These are phyloP conservation scores for Eumaeus atala DNA, from an alignment of 1,140 invertebrate species.

Conservation along the genomic window DNA sequence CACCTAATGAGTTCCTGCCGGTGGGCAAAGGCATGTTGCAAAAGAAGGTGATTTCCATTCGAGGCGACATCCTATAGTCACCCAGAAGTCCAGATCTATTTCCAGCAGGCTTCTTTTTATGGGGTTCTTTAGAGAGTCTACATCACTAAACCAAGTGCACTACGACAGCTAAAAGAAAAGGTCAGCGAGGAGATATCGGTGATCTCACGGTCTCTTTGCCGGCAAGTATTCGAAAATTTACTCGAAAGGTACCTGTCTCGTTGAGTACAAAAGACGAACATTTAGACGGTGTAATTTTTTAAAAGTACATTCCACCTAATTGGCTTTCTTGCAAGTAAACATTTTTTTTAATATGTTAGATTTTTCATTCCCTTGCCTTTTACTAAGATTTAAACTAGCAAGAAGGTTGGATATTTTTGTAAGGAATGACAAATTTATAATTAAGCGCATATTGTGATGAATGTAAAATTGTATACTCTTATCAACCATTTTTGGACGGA, in stretches of 20 bases:
- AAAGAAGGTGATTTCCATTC: too few relatives aligned
- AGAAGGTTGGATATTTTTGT: too few relatives aligned
- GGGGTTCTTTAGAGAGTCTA: slow-evolving; percentile 13
- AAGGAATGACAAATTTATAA: too few relatives aligned
- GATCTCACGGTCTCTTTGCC: slow-evolving; percentile 7
- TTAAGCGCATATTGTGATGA: too few relatives aligned
- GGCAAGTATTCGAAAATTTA: slow-evolving; percentile 11
- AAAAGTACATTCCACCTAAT: slow-evolving; percentile 9
- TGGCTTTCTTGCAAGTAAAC: background rate
- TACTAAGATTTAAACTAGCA: too few relatives aligned
- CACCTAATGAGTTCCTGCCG: too few relatives aligned
- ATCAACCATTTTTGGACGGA: too few relatives aligned
- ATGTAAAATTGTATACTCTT: too few relatives aligned
- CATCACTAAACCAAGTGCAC: background rate
- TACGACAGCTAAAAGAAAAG: background rate
- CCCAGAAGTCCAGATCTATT: slow-evolving; percentile 15
- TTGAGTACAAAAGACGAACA: too few relatives aligned
- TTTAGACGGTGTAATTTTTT: background rate
- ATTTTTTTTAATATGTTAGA: slow-evolving; percentile 1
- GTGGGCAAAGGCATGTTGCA: slow-evolving; percentile 7
- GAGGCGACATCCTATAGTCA: too few relatives aligned
- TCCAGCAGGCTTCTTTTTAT: slow-evolving; percentile 13
- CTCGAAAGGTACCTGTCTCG: too few relatives aligned
- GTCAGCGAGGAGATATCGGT: slow-evolving; percentile 13
- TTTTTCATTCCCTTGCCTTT: too few relatives aligned